A percentile compares a stretch with the other conserved stretches of the same genome.
phyloP scores from a whole-genome alignment of 2,797 vertebrate species.

The Thripadectes ignobilis region DNA sequence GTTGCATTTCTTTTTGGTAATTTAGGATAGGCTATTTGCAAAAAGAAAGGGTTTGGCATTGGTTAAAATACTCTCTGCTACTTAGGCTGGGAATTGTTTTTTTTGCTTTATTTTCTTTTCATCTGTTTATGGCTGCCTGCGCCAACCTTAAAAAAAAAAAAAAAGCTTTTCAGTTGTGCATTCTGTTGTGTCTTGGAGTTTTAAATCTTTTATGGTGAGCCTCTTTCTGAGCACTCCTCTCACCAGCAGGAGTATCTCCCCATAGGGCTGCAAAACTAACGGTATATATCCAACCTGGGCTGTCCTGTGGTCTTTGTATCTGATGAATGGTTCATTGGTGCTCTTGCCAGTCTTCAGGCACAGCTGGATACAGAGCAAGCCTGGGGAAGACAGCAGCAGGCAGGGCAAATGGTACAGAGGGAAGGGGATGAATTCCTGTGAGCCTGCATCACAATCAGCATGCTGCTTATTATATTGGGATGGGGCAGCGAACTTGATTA shows the following conservation, averaged over 20 bases:
- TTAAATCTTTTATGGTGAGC: background rate
- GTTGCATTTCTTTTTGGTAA: background rate
- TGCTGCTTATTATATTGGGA: background rate
- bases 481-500: background rate
- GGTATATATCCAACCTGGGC: accelerated
- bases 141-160: background rate
- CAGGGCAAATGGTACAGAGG: background rate
- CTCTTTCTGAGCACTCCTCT: background rate
- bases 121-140: background rate
- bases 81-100: background rate
- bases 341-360: background rate
- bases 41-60: background rate
- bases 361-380: background rate
- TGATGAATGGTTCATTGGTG: background rate
- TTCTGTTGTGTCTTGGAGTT: background rate
- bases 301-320: background rate
- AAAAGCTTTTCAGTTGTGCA: background rate
- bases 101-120: background rate
- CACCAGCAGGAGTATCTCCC: background rate
- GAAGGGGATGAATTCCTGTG: background rate
- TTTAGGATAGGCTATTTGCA: background rate
- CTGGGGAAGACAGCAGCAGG: background rate
- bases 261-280: background rate
- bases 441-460: background rate
- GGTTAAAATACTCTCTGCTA: background rate